Evolutionary conservation across 2,797 vertebrate genomes (phyloP).

Genomic region (Acipenser transmontanus): DNA sequence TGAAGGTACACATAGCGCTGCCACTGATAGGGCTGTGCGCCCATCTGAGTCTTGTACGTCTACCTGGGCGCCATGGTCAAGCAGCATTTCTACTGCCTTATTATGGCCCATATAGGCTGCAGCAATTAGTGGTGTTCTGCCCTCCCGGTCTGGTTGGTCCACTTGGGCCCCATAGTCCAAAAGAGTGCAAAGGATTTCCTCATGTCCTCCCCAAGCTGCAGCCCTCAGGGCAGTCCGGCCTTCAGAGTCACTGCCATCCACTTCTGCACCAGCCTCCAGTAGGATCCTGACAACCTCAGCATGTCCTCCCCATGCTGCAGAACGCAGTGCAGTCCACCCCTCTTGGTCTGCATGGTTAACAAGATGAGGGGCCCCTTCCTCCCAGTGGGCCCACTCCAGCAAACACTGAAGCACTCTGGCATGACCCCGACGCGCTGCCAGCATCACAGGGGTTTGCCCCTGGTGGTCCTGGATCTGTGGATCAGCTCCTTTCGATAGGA

Average conservation of each 20-base stretch:
- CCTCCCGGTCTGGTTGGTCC: constrained; percentile 59
- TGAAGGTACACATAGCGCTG: constrained; percentile 63
- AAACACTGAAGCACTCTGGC: constrained; percentile 51
- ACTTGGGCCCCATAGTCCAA: constrained; percentile 55
- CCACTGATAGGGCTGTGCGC: constrained; percentile 64
- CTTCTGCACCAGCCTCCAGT: constrained; percentile 59
- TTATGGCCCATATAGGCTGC: constrained; percentile 76
- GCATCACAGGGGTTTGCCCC: constrained; percentile 63
- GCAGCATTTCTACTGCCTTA: constrained; percentile 55
- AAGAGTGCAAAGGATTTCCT: constrained; percentile 58
- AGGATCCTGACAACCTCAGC: constrained; percentile 54
- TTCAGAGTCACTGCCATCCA: constrained; percentile 62
- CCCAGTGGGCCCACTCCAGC: constrained; percentile 53
- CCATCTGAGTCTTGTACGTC: constrained; percentile 61
- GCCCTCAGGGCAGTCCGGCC: constrained; percentile 70
- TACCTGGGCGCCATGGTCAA: constrained; percentile 54
- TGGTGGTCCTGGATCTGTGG: constrained; percentile 55
- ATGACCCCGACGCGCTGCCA: constrained; percentile 64
- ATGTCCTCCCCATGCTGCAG: constrained; percentile 71
- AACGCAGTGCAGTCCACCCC: constrained; percentile 71
- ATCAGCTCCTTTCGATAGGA: constrained; percentile 53
- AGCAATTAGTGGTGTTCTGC: constrained; percentile 68
- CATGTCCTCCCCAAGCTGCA: constrained; percentile 72
- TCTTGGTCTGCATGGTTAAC: constrained; percentile 62
- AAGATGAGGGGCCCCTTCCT: constrained; percentile 25